Evolutionary conservation across 2,113 vertebrate species (phyloP).

Genomic region (Atrichornis clamosus): DNA sequence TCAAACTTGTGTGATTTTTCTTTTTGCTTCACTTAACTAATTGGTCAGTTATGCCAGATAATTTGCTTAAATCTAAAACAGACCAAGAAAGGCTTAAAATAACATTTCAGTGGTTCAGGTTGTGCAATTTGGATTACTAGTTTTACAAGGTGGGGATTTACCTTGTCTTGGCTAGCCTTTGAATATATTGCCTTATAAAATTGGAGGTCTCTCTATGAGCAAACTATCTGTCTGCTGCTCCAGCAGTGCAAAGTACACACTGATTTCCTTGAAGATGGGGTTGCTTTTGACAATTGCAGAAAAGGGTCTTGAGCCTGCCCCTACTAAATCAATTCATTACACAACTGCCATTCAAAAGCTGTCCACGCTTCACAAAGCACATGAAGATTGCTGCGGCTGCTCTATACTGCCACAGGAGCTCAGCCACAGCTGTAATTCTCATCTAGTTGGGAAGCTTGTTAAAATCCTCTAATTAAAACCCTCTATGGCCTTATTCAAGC

Average conservation of each 20-base stretch:
- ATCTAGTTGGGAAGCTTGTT: constrained; percentile 10
- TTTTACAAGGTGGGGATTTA: neutral
- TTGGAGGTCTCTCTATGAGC: neutral
- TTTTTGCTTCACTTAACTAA: constrained; percentile 10
- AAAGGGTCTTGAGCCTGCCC: neutral
- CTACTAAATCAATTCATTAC: neutral
- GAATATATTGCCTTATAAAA: neutral
- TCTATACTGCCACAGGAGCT: neutral
- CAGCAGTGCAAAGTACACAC: neutral
- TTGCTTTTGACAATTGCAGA: neutral
- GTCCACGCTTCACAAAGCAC: neutral
- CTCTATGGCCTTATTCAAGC: neutral
- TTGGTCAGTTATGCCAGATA: neutral
- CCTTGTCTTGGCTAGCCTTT: neutral
- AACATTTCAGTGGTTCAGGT: neutral
- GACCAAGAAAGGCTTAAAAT: neutral
- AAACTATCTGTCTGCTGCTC: neutral
- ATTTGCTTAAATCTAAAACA: neutral
- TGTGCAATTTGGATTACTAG: neutral
- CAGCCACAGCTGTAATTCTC: constrained; percentile 25
- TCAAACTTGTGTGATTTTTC: neutral
- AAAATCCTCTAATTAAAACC: constrained; percentile 38
- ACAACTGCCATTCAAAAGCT: neutral
- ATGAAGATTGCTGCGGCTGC: neutral
- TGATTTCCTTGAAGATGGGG: neutral